These are phyloP conservation scores for Thyatira batis DNA, from an alignment of 2,888 invertebrate genomes.

Conservation along the genomic window DNA sequence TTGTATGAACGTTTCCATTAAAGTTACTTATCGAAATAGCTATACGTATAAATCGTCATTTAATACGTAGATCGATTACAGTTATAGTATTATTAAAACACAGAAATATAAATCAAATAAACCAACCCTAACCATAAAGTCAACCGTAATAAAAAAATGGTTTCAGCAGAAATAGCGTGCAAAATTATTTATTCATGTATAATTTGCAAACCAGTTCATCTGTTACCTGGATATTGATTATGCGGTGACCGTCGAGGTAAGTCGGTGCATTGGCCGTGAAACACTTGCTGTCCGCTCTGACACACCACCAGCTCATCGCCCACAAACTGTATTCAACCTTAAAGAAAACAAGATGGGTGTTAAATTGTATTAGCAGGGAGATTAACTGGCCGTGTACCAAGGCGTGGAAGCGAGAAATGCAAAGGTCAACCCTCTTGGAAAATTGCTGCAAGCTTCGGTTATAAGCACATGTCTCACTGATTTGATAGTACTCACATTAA, in stretches of 20 bases:
- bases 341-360: conserved; percentile 8
- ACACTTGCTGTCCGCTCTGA: conserved; percentile 23
- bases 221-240: conserved; percentile 36
- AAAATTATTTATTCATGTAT: not conserved
- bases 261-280: conserved; percentile 56
- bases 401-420: conserved; percentile 37
- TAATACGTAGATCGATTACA: too few species aligned
- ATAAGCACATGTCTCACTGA: conserved; percentile 24
- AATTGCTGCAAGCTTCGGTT: conserved; percentile 35
- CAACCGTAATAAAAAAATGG: not conserved
- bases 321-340: conserved; percentile 27
- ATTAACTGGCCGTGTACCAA: conserved; percentile 24
- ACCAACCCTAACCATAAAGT: not conserved
- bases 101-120: not conserved
- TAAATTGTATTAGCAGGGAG: conserved; percentile 14
- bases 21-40: too few species aligned
- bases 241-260: conserved; percentile 29
- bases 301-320: conserved; percentile 11
- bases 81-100: too few species aligned
- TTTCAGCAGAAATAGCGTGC: not conserved
- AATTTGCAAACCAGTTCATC: conserved; percentile 1
- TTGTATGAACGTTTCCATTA: too few species aligned
- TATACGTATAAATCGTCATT: too few species aligned
- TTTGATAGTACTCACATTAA: conserved; percentile 8
- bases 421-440: conserved; percentile 53